Percentiles rank a stretch among this genome's conserved stretches.
phyloP scores from a whole-genome alignment of 2,113 vertebrate species.

The Ranitomeya variabilis region DNA sequence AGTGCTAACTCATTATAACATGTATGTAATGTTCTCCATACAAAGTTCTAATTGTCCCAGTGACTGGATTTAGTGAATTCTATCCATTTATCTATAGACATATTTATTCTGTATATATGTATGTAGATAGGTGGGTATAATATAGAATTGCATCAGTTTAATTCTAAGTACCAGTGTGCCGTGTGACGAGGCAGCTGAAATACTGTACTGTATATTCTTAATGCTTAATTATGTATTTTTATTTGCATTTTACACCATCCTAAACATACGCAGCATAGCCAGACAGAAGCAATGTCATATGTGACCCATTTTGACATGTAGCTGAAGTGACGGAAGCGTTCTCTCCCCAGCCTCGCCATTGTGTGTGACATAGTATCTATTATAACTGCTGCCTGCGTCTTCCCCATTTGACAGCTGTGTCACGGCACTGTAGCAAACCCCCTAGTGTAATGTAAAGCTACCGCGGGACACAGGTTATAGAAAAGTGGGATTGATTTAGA shows the following conservation, averaged over 20 bases:
- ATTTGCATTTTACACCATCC: background rate
- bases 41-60: too few relatives aligned
- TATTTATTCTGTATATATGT: too few relatives aligned
- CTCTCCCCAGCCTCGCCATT: background rate
- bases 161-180: too few relatives aligned
- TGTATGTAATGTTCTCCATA: background rate
- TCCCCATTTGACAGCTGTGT: background rate
- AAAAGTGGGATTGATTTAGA: background rate
- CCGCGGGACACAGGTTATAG: background rate
- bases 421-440: background rate
- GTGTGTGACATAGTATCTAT: slow-evolving; percentile 1
- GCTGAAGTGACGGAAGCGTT: background rate
- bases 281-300: background rate
- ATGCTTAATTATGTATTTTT: background rate
- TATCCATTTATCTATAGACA: too few relatives aligned
- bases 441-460: background rate
- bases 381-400: background rate
- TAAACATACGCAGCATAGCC: background rate
- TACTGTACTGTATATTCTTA: background rate
- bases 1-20: background rate
- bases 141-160: too few relatives aligned
- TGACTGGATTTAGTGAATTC: too few relatives aligned
- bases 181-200: too few relatives aligned
- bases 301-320: background rate
- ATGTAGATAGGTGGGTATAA: too few relatives aligned